A percentile compares a stretch with the other conserved stretches of the same genome.
Conservation (phyloP, 2,888 invertebrate genomes). For the Heliconius cydno region DNA sequence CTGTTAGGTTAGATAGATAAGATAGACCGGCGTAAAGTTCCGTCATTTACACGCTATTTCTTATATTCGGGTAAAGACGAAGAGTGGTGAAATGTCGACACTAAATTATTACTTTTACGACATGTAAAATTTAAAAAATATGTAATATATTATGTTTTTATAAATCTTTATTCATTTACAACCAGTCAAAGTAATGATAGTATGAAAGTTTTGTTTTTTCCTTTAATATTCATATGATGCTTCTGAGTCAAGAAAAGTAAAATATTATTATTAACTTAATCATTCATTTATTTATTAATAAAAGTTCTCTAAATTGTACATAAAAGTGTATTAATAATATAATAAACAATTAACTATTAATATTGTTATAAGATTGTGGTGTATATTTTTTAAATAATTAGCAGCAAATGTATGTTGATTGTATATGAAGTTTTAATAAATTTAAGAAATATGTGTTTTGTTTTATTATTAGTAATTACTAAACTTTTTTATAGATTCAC, state of each 20-base stretch:
- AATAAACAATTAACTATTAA: slow-evolving; percentile 29
- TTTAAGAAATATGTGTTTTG: slow-evolving; percentile 7
- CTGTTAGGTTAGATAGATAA: no score
- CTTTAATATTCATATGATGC: not conserved
- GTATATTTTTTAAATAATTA: slow-evolving; percentile 75
- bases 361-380: slow-evolving; percentile 68
- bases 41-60: no score
- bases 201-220: not conserved
- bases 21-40: no score
- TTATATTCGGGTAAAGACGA: not conserved
- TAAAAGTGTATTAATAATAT: slow-evolving; percentile 41
- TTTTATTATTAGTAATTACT: not conserved
- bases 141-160: not conserved
- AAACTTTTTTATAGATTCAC: no score
- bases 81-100: not conserved
- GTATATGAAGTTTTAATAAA: slow-evolving; percentile 22
- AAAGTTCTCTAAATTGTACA: slow-evolving; percentile 45
- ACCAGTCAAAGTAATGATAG: not conserved
- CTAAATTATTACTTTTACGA: not conserved
- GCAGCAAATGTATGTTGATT: slow-evolving; percentile 47
- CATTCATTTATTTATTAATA: slow-evolving; percentile 22
- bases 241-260: not conserved
- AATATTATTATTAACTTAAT: not conserved
- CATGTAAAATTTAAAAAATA: not conserved
- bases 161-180: not conserved